These are phyloP conservation scores for Vombatus ursinus DNA, from an alignment of 2,113 vertebrate species.

Conservation along the genomic window DNA sequence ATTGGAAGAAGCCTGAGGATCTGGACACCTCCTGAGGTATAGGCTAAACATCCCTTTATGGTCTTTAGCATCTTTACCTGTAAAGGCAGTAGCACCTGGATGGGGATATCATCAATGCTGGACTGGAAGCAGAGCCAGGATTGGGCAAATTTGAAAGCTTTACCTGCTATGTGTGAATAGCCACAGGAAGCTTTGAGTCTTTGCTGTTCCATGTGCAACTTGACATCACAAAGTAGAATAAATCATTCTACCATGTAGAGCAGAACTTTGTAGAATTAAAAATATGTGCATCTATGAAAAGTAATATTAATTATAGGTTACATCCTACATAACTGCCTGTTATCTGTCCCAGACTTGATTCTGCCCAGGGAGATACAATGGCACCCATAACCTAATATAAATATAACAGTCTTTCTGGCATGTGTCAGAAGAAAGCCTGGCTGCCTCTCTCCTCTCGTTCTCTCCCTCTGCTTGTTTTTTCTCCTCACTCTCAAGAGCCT, in stretches of 20 bases:
- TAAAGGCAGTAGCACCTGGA: neutral
- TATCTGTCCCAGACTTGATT: neutral
- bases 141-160: neutral
- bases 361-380: neutral
- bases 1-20: neutral
- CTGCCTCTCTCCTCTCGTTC: neutral
- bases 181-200: neutral
- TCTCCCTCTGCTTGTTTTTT: neutral
- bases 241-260: neutral
- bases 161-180: neutral
- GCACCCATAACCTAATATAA: neutral
- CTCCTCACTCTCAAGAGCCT: neutral
- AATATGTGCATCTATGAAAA: neutral
- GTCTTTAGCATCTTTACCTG: neutral
- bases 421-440: neutral
- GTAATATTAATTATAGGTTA: neutral
- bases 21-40: neutral
- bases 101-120: neutral
- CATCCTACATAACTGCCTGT: neutral
- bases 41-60: neutral
- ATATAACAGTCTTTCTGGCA: neutral
- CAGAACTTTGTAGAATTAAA: neutral
- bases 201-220: neutral
- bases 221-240: neutral
- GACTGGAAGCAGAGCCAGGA: neutral